phyloP scores from a whole-genome alignment of 1,140 invertebrate genomes.

The Neodiprion lecontei region DNA sequence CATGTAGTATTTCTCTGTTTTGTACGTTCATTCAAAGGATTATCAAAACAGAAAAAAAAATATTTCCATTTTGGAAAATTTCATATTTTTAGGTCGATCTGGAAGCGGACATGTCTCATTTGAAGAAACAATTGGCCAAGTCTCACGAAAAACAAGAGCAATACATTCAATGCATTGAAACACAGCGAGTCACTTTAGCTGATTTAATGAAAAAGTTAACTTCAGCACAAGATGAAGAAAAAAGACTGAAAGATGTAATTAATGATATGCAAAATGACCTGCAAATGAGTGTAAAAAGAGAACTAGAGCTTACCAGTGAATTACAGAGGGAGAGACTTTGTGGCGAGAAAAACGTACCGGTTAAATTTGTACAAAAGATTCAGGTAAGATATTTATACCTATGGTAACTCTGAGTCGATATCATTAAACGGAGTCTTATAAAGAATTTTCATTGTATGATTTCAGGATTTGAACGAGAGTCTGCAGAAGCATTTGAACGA shows the following conservation, averaged over 20 bases:
- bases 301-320: conserved; percentile 48
- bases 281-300: conserved; percentile 38
- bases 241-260: conserved; percentile 38
- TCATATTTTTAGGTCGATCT: conserved; percentile 52
- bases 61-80: conserved; percentile 3
- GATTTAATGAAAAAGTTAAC: conserved; percentile 37
- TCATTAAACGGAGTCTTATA: too few species aligned
- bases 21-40: background rate
- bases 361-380: conserved; percentile 61
- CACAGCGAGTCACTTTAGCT: conserved; percentile 34
- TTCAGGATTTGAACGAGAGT: conserved; percentile 59
- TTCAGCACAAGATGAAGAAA: conserved; percentile 36
- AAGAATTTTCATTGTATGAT: background rate
- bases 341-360: conserved; percentile 48
- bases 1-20: background rate
- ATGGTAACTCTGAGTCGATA: background rate
- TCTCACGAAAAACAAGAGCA: conserved; percentile 38
- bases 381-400: conserved; percentile 39
- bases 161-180: conserved; percentile 30
- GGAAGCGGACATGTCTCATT: conserved; percentile 59
- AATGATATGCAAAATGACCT: conserved; percentile 36
- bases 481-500: conserved; percentile 61
- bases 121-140: conserved; percentile 40
- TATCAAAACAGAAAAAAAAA: background rate
- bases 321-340: conserved; percentile 26